Evolutionary conservation across 1,140 invertebrate genomes (phyloP), one percentile per base, ranked within the genome.

Genomic region (Wasmannia auropunctata): DNA sequence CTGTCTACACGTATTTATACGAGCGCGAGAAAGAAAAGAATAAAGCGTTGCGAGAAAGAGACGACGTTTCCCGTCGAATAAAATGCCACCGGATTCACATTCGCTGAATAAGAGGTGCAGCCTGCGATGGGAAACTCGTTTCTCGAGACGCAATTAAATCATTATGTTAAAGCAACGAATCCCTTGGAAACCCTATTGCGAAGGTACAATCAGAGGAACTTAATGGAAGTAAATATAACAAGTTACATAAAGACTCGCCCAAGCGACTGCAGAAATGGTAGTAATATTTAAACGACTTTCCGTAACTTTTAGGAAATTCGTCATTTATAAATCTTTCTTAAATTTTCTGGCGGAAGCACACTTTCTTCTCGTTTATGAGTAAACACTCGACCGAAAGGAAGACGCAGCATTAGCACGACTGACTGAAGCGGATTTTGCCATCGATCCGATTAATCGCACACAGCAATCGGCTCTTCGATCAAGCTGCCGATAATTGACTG

Each of bases 141-240:
- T n/a, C 14, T 43, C 40, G 40, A 58, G 51, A 43, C 43, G 16
- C 28, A 58, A 67, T 69, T 80, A 80, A 56, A 70, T 81, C 10
- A 56, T 70, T 81, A 31, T 43, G 22, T 74, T 16, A 25, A 60
- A 31, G 16, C n/a, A 37, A 67, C n/a, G 43, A 69, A 25, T 79
- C 16, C 37, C 22, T 25, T 6, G 14, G 51, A 51, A 70, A 43
- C 4, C 3, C 6, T 11, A 25, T 43, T 19, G 65, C 49, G 11
- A 54, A 51, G n/a, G 46, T 16, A 34, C 22, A 49, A 22, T 16
- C 16, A 7, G 19, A 25, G 49, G 37, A 43, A 54, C 11, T 1
- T 43, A 22, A 43, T 19, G 34, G 4, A 14, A 40, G 25, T 37
- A 28, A n/a, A n/a, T n/a, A n/a, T n/a, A n/a, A 80, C 69, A 58